Conservation (phyloP, 2,888 invertebrate genomes). For the Microctonus aethiopoides region DNA sequence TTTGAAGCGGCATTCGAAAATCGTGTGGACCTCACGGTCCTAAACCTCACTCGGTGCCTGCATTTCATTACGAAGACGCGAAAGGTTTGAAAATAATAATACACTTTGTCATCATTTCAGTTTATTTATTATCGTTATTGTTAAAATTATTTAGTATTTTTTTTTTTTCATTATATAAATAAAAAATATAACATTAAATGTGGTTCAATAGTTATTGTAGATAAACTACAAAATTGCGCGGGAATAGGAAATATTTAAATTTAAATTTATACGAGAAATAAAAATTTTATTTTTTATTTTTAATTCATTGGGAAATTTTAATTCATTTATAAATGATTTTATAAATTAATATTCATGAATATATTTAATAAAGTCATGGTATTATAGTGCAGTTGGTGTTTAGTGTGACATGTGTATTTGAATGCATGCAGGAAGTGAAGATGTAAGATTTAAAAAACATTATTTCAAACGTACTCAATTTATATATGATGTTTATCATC, state of each 20-base stretch:
- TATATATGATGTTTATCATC: conserved; percentile 11
- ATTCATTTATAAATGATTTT: background rate
- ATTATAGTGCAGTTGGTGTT: background rate
- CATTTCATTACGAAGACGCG: conserved; percentile 13
- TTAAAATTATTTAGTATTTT: background rate
- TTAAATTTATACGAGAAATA: background rate
- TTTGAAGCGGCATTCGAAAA: conserved; percentile 51
- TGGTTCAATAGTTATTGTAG: background rate
- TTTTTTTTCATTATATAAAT: background rate
- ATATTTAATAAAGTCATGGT: background rate
- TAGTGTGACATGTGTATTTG: background rate
- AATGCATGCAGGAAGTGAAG: background rate
- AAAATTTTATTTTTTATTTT: too few species aligned
- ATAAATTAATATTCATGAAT: background rate
- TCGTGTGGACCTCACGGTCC: conserved; percentile 34
- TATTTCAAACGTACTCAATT: background rate
- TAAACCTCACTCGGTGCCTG: background rate
- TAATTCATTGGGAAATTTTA: too few species aligned
- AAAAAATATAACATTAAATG: background rate
- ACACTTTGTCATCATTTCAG: background rate
- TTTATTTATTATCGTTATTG: background rate
- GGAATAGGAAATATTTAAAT: background rate
- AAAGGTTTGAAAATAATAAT: conserved; percentile 4
- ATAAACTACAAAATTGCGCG: background rate
- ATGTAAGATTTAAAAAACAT: background rate